Percentiles rank a stretch among this genome's conserved stretches.
Evolutionary conservation across 1,140 invertebrate species (phyloP).

Genomic region (Aphis gossypii): DNA sequence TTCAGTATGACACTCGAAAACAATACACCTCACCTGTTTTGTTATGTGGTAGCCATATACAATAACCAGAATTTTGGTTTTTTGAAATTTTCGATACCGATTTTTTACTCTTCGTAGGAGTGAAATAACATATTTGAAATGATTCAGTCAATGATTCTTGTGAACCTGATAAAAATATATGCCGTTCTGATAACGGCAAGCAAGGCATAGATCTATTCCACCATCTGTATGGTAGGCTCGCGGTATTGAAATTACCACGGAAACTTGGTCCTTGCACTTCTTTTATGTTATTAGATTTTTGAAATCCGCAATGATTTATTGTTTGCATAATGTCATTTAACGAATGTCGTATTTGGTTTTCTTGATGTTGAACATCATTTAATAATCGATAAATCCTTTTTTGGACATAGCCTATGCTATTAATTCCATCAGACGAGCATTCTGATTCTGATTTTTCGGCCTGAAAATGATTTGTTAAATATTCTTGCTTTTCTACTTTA

Average conservation of each 20-base stretch:
- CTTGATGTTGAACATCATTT: conserved; percentile 61
- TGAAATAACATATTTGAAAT: conserved; percentile 42
- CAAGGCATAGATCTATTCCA: conserved; percentile 54
- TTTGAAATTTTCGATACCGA: conserved; percentile 25
- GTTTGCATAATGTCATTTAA: conserved; percentile 32
- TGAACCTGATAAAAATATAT: conserved; percentile 6
- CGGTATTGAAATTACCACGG: conserved; percentile 43
- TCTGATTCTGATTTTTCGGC: background rate
- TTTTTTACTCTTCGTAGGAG: conserved; percentile 34
- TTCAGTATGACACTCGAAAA: conserved; percentile 21
- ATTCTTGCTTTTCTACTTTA: conserved; percentile 60
- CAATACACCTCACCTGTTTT: conserved; percentile 46
- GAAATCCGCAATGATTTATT: conserved; percentile 18
- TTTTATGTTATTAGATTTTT: background rate
- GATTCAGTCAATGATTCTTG: conserved; percentile 31
- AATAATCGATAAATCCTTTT: conserved; percentile 60
- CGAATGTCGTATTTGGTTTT: conserved; percentile 57
- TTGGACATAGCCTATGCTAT: conserved; percentile 59
- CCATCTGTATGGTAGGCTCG: conserved; percentile 45
- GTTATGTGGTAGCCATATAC: conserved; percentile 45
- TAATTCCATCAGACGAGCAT: background rate
- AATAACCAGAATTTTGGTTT: conserved; percentile 47
- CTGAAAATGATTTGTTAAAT: conserved; percentile 40
- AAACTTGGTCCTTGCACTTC: conserved; percentile 37
- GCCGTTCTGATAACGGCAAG: conserved; percentile 9